These are phyloP conservation scores for Lagria hirta DNA, from an alignment of 2,888 invertebrate genomes.

Conservation along the genomic window DNA sequence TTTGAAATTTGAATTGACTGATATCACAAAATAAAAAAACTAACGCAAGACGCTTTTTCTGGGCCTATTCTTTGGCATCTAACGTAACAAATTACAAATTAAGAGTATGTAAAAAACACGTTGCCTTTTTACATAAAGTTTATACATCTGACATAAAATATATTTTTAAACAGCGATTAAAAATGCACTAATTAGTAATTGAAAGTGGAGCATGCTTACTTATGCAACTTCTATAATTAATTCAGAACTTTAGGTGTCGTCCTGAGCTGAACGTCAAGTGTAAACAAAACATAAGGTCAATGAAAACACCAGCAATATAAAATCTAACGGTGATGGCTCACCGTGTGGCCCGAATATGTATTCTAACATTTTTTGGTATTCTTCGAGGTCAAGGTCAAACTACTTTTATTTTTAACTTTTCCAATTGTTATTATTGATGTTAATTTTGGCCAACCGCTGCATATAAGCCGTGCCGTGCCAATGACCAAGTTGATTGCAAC, in stretches of 20 bases:
- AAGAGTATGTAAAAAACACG: too few species aligned
- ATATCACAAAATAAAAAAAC: too few species aligned
- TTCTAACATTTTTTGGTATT: constrained; percentile 42
- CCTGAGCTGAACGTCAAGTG: constrained; percentile 28
- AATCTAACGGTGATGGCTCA: constrained; percentile 43
- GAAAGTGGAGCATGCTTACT: constrained; percentile 24
- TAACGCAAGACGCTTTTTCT: too few species aligned
- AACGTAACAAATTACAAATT: too few species aligned
- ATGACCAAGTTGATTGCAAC: constrained; percentile 40
- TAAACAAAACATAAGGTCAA: constrained; percentile 42
- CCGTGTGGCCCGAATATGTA: constrained; percentile 42
- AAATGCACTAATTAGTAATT: constrained; percentile 26
- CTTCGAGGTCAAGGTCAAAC: constrained; percentile 44
- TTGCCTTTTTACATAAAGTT: too few species aligned
- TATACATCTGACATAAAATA: too few species aligned
- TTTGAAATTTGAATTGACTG: too few species aligned
- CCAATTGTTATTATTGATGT: constrained; percentile 36
- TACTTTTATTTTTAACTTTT: constrained; percentile 49
- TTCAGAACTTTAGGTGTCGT: constrained; percentile 26
- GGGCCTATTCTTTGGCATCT: too few species aligned
- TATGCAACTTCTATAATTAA: constrained; percentile 28
- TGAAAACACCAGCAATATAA: constrained; percentile 43
- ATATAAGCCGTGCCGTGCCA: constrained; percentile 39
- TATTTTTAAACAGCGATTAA: too few species aligned
- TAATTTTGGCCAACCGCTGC: constrained; percentile 36